A percentile compares a stretch with the other conserved stretches of the same genome.
Evolutionary conservation across 1,140 invertebrate genomes (phyloP).

Genomic region (Sogatella furcifera): DNA sequence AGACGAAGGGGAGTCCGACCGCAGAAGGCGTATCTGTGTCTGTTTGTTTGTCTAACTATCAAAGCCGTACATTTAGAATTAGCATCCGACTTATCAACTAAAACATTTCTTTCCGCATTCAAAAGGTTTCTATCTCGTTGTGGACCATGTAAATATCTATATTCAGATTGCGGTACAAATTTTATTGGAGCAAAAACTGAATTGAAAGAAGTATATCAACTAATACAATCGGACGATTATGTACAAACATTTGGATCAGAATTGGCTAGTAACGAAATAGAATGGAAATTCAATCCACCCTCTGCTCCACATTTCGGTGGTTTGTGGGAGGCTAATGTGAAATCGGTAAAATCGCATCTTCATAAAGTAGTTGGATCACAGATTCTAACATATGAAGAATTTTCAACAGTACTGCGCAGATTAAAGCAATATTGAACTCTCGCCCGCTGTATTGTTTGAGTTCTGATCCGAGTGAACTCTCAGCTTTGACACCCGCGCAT

Average conservation of each 20-base stretch:
- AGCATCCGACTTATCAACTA: constrained; percentile 18
- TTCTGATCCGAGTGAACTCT: constrained; percentile 21
- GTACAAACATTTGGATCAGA: not conserved
- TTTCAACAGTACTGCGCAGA: constrained; percentile 24
- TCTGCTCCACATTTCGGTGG: constrained; percentile 22
- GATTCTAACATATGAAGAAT: constrained; percentile 27
- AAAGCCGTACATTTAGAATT: constrained; percentile 26
- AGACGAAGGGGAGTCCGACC: constrained; percentile 12
- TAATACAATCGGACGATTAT: not conserved
- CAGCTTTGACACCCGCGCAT: not conserved
- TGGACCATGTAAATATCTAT: constrained; percentile 3
- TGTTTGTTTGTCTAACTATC: not conserved
- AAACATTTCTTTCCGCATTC: constrained; percentile 25
- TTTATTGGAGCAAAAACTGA: constrained; percentile 12
- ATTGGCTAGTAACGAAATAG: constrained; percentile 18
- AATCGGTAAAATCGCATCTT: constrained; percentile 22
- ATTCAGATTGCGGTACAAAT: constrained; percentile 14
- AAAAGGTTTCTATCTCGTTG: constrained; percentile 26
- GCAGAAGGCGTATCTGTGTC: constrained; percentile 25
- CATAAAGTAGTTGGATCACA: constrained; percentile 9
- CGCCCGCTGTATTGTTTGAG: constrained; percentile 19
- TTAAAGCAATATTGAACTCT: constrained; percentile 28
- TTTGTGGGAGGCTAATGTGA: constrained; percentile 23
- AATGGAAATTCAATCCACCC: constrained; percentile 33
- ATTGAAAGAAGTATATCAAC: constrained; percentile 1